Evolutionary conservation across 2,888 invertebrate genomes (phyloP).

Genomic region (Cephus spinipes): DNA sequence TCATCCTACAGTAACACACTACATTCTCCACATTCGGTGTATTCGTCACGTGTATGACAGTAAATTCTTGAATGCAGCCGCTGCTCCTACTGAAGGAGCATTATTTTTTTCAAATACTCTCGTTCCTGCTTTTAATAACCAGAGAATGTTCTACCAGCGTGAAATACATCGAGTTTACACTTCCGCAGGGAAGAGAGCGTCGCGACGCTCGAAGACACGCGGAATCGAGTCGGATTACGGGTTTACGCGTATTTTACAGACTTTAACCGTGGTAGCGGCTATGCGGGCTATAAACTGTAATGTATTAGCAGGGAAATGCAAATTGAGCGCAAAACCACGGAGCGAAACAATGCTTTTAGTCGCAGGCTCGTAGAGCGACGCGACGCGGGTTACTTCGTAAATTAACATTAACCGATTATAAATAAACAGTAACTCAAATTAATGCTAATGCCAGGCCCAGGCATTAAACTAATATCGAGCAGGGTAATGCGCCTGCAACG

Average conservation of each 20-base stretch:
- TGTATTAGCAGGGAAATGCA: constrained; percentile 61
- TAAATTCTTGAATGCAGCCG: not conserved
- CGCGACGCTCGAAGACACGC: not conserved
- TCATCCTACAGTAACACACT: not conserved
- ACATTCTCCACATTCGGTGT: not conserved
- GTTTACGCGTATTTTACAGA: constrained; percentile 53
- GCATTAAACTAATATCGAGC: constrained; percentile 52
- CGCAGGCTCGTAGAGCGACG: constrained; percentile 26
- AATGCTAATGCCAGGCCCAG: constrained; percentile 54
- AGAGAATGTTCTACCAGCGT: not conserved
- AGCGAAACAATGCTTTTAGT: constrained; percentile 62
- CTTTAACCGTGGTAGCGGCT: constrained; percentile 43
- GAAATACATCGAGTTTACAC: not conserved
- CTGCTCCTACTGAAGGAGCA: not conserved
- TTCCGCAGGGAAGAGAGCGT: not conserved
- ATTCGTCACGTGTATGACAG: not conserved
- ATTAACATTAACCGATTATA: constrained; percentile 61
- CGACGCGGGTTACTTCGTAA: constrained; percentile 49
- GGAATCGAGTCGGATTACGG: not conserved
- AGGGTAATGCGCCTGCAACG: not conserved
- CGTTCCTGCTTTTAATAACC: not conserved
- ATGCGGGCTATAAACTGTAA: constrained; percentile 54
- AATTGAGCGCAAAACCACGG: constrained; percentile 61
- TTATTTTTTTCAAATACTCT: not conserved
- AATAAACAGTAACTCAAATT: constrained; percentile 62